These are phyloP conservation scores for Anolis apletophallus DNA, from an alignment of 2,797 vertebrate genomes.

Conservation along the genomic window DNA sequence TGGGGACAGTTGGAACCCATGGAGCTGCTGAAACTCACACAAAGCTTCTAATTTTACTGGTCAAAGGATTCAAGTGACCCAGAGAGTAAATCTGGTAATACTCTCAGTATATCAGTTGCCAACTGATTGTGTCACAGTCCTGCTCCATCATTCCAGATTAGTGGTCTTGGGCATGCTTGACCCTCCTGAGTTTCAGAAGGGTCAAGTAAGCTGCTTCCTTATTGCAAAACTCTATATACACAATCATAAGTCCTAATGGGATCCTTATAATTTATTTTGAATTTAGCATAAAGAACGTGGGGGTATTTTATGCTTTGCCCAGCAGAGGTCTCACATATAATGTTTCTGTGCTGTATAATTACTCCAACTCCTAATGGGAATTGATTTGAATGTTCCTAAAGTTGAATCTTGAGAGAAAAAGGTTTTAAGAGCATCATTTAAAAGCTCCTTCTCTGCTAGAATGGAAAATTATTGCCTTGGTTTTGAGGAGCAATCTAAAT, in stretches of 20 bases:
- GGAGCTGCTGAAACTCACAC: too few species aligned
- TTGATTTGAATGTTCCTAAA: rapidly evolving
- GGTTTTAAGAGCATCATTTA: rapidly evolving
- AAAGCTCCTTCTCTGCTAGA: background rate
- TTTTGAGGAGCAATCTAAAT: background rate
- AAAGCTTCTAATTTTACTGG: too few species aligned
- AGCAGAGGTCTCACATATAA: slow-evolving; percentile 36
- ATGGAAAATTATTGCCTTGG: background rate
- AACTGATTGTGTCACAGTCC: background rate
- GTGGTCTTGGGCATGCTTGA: background rate
- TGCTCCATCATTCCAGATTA: background rate
- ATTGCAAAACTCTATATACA: background rate
- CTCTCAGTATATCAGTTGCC: background rate
- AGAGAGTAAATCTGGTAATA: background rate
- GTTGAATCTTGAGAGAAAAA: background rate
- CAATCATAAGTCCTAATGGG: background rate
- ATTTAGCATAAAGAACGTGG: rapidly evolving
- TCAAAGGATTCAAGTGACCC: too few species aligned
- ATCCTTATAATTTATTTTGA: background rate
- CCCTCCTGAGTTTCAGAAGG: too few species aligned
- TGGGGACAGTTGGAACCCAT: too few species aligned
- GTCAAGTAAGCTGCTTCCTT: background rate
- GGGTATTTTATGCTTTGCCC: slow-evolving; percentile 28
- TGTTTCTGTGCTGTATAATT: rapidly evolving
- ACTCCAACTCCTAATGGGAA: rapidly evolving